Conservation (phyloP, 2,797 vertebrate genomes). For the Myotis pilosus region DNA sequence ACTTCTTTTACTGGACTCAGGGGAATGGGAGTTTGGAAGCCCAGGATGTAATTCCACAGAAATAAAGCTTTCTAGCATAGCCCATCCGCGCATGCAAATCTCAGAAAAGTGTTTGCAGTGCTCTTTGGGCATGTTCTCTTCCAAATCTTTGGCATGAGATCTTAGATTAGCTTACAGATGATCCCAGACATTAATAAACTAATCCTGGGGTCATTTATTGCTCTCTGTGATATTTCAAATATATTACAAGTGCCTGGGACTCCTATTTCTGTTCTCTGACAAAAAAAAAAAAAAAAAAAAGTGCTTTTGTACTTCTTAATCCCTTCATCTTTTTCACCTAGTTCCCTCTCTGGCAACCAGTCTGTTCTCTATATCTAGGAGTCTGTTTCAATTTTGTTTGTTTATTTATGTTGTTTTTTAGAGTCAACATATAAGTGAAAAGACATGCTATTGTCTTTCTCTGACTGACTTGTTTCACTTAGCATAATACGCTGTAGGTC, state of each 20-base stretch:
- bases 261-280: background rate
- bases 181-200: background rate
- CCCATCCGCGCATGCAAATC: fast-evolving
- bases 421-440: background rate
- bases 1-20: background rate
- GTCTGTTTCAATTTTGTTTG: background rate
- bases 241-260: background rate
- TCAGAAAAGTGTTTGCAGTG: background rate
- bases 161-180: background rate
- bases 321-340: background rate
- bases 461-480: background rate
- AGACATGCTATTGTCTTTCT: background rate
- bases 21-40: background rate
- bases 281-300: background rate
- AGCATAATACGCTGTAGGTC: background rate
- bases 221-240: background rate
- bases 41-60: background rate
- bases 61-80: background rate
- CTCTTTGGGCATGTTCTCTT: background rate
- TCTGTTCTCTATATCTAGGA: background rate
- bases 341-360: background rate
- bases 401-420: background rate
- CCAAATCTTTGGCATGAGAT: background rate
- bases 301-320: background rate
- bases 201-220: background rate